Conservation (phyloP, 2,797 vertebrate genomes). For the Ceyx erithaca region DNA sequence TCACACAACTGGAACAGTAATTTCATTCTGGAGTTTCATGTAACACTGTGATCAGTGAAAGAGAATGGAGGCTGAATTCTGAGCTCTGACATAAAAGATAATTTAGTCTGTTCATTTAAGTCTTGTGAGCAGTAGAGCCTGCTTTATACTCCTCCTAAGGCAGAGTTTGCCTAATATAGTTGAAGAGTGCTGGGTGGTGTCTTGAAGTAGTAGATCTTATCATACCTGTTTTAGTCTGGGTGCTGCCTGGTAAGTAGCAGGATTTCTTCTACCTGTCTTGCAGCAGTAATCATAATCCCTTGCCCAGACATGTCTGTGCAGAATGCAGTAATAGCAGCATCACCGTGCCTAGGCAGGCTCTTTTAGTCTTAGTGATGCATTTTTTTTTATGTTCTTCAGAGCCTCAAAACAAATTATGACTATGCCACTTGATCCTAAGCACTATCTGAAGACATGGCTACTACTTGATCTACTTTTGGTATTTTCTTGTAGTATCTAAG, state of each 20-base stretch:
- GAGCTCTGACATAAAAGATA: neutral
- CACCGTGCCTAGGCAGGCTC: neutral
- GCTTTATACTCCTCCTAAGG: neutral
- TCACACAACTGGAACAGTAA: neutral
- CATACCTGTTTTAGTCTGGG: neutral
- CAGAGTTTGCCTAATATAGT: neutral
- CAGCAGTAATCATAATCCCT: neutral
- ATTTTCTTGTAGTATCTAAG: neutral
- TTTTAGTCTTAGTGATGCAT: neutral
- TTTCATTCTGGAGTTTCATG: neutral
- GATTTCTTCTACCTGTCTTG: neutral
- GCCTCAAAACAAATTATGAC: neutral
- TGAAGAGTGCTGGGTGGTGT: neutral
- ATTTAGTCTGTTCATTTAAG: neutral
- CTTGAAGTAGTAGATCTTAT: slow-evolving; percentile 36
- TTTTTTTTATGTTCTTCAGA: neutral
- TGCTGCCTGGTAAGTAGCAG: neutral
- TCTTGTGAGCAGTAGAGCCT: neutral
- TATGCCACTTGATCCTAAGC: neutral
- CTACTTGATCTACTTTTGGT: neutral
- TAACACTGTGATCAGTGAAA: neutral
- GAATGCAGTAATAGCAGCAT: neutral
- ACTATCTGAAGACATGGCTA: neutral
- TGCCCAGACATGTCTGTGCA: slow-evolving; percentile 1
- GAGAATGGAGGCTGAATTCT: neutral